Evolutionary conservation across 2,113 vertebrate genomes (phyloP).

Genomic region (Mesocricetus auratus): DNA sequence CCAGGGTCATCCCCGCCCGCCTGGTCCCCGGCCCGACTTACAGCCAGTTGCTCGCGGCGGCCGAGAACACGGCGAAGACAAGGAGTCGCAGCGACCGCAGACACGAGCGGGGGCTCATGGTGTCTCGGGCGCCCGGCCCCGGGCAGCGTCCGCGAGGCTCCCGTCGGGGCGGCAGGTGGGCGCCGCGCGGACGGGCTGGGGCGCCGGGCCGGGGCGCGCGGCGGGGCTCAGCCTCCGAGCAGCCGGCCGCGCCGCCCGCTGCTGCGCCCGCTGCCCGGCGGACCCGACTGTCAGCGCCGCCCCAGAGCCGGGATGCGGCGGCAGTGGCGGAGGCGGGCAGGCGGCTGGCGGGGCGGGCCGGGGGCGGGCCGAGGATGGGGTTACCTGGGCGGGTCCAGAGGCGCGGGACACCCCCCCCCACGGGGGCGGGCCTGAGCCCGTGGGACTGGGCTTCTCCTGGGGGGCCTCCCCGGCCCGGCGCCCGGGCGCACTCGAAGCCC

Average conservation of each 20-base stretch:
- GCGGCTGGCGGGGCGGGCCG: constrained; percentile 78
- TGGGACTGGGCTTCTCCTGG: constrained; percentile 66
- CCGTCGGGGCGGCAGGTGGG: constrained; percentile 74
- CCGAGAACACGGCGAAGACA: constrained; percentile 96
- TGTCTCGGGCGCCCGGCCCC: constrained; percentile 72
- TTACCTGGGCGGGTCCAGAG: constrained; percentile 85
- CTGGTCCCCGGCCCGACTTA: constrained; percentile 89
- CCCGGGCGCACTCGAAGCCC: background rate
- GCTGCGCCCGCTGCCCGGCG: constrained; percentile 84
- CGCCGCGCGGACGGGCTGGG: constrained; percentile 67
- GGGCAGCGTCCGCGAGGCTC: constrained; percentile 67
- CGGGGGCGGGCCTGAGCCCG: constrained; percentile 75
- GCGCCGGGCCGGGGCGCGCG: constrained; percentile 80
- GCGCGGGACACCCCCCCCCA: constrained; percentile 83
- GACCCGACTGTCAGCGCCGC: constrained; percentile 87
- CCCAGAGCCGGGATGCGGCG: constrained; percentile 85
- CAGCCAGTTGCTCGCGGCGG: constrained; percentile 99
- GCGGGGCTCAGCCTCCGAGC: constrained; percentile 77
- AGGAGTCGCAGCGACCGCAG: constrained; percentile 96
- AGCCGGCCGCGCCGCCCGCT: constrained; percentile 78
- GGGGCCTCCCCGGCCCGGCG: constrained; percentile 43
- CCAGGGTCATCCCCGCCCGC: background rate
- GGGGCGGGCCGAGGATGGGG: constrained; percentile 83
- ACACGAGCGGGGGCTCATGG: constrained; percentile 94
- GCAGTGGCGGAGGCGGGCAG: constrained; percentile 71